These are phyloP conservation scores for Ladona fulva DNA, from an alignment of 1,140 invertebrate species.

Conservation along the genomic window DNA sequence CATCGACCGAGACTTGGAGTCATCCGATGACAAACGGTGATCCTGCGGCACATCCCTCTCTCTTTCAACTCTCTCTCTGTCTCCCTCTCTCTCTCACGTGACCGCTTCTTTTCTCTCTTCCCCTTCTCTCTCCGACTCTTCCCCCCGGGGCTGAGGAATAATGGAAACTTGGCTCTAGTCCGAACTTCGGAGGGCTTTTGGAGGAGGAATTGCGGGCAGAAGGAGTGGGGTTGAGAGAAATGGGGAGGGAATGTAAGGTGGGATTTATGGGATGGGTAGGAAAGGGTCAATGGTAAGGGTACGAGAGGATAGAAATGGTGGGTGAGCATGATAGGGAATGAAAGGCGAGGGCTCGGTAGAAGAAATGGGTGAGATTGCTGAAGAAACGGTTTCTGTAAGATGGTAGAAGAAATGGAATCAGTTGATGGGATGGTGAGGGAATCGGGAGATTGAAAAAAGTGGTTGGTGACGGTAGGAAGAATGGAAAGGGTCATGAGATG, in stretches of 20 bases:
- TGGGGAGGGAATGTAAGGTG: no score
- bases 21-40: no score
- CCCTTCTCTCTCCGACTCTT: neutral
- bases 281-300: neutral
- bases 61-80: neutral
- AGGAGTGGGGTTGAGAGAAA: neutral
- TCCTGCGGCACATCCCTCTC: neutral
- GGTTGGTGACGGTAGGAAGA: no score
- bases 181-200: slow-evolving; percentile 2
- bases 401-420: no score
- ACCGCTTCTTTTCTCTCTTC: neutral
- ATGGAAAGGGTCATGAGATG: no score
- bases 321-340: neutral
- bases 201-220: neutral
- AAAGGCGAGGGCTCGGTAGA: neutral
- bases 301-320: neutral
- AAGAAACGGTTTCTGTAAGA: neutral
- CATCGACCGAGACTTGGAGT: no score
- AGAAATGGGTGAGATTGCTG: neutral
- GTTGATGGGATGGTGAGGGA: no score
- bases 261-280: neutral
- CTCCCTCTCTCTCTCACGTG: neutral
- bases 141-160: neutral
- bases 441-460: no score
- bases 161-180: slow-evolving; percentile 1